Base-by-base conservation (phyloP, 2,797 vertebrate species). In the Alfaro cultratus region DNA sequence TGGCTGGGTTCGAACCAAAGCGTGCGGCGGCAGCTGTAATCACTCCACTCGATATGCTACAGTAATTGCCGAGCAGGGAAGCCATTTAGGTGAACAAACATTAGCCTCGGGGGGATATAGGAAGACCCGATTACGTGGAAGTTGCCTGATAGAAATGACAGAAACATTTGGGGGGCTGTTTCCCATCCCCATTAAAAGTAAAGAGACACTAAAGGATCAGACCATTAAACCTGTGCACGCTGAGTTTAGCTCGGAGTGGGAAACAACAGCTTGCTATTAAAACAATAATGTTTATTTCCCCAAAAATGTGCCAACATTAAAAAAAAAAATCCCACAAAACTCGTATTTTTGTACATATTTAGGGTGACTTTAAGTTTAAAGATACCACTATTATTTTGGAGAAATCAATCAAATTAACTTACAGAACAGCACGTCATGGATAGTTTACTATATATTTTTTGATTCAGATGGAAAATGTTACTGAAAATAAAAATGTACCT, bases 31-130 rank as follows among this genome's bases (percentile, higher is more conserved):
- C 87, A 80, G 86, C 82, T 85, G 84, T 91, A 92, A 92, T 92
- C 80, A 83, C 86, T 86, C 71, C 78, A 75, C 87, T 88, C 23
- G 68, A 84, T 90, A 76, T 53, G 82, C 79, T 62, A 81, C 85
- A 79, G 85, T 91, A 89, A 93, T 89, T 89, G 82, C 84, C 84
- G 74, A 84, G 77, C 49, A 13, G 77, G 80, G 87, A 91, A 74
- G 86, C 90, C 87, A 83, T 92, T 78, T 81, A 71, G 82, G 86
- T 84, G 88, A 91, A 84, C 89, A 94, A 93, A 94, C 91, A 91
- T 91, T 91, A 85, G 89, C 84, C 86, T 53, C 75, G 0, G 36
- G 83, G 78, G 88, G 85, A 88, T 79, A 78, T 71, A 51, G 49
- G 78, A 79, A 85, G n/a, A 16, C 77, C 34, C 51, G 80, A 88